These are phyloP conservation scores for Drepana arcuata DNA, from an alignment of 1,140 invertebrate species.

Conservation along the genomic window DNA sequence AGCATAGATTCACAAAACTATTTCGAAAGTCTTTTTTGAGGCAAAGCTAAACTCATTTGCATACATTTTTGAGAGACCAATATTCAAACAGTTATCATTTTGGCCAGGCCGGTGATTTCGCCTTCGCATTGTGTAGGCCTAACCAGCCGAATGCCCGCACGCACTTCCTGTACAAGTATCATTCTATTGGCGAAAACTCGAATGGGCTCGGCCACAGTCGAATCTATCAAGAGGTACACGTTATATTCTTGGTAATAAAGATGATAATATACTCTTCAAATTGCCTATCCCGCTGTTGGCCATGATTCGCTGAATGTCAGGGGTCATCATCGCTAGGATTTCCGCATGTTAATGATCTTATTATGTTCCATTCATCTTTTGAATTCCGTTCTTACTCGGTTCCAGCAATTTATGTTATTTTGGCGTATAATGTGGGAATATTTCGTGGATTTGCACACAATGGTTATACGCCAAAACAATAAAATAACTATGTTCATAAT, in stretches of 20 bases:
- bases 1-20: constrained; percentile 8
- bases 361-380: constrained; percentile 7
- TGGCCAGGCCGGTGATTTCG: constrained; percentile 11
- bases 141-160: constrained; percentile 48
- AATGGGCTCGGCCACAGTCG: background rate
- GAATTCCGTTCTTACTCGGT: constrained; percentile 5
- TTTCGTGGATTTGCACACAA: constrained; percentile 24
- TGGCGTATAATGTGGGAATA: constrained; percentile 23
- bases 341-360: constrained; percentile 23
- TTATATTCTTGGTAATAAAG: too few relatives aligned
- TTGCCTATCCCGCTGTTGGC: constrained; percentile 17
- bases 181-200: constrained; percentile 22
- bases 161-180: constrained; percentile 44
- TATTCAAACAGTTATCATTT: constrained; percentile 12
- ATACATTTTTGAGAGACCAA: constrained; percentile 9
- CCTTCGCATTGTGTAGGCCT: constrained; percentile 17
- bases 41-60: constrained; percentile 11
- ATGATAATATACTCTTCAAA: too few relatives aligned
- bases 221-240: background rate
- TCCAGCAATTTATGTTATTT: constrained; percentile 17
- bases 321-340: constrained; percentile 39
- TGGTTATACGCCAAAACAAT: constrained; percentile 25
- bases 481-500: constrained; percentile 13
- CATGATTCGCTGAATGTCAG: constrained; percentile 35
- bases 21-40: constrained; percentile 20